Evolutionary conservation across 2,113 vertebrate genomes (phyloP).

Genomic region (Cynopterus brachyotis): DNA sequence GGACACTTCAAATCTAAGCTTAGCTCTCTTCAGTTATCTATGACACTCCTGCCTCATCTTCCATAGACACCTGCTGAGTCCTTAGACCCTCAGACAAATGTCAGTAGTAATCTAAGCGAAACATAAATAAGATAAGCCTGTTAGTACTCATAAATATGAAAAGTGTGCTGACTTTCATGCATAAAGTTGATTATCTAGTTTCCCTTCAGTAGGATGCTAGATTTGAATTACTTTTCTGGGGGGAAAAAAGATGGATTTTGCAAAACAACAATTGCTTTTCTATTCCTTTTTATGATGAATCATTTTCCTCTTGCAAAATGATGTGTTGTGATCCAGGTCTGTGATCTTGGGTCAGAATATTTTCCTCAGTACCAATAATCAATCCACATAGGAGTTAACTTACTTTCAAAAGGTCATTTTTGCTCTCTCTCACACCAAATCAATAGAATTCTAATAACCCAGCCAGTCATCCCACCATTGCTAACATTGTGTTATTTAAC

Average conservation of each 20-base stretch:
- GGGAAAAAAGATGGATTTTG: not conserved
- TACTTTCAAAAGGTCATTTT: not conserved
- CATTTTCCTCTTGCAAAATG: not conserved
- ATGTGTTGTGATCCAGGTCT: not conserved
- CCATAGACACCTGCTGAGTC: not conserved
- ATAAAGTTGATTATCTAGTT: not conserved
- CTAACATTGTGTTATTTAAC: not conserved
- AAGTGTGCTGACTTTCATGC: not conserved
- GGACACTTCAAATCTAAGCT: not conserved
- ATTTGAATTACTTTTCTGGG: slow-evolving; percentile 17
- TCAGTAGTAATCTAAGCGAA: not conserved
- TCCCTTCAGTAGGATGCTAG: not conserved
- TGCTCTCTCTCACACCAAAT: not conserved
- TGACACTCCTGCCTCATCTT: not conserved
- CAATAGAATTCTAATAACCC: not conserved
- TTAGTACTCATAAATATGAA: not conserved
- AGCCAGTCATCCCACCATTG: not conserved
- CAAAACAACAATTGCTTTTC: not conserved
- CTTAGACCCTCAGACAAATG: not conserved
- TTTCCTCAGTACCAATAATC: not conserved
- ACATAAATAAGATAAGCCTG: not conserved
- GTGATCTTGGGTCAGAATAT: not conserved
- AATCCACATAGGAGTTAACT: not conserved
- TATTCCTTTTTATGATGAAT: not conserved
- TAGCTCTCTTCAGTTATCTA: not conserved